These are phyloP conservation scores for Pomacea maculata DNA, from an alignment of 1,140 invertebrate species.

Conservation along the genomic window DNA sequence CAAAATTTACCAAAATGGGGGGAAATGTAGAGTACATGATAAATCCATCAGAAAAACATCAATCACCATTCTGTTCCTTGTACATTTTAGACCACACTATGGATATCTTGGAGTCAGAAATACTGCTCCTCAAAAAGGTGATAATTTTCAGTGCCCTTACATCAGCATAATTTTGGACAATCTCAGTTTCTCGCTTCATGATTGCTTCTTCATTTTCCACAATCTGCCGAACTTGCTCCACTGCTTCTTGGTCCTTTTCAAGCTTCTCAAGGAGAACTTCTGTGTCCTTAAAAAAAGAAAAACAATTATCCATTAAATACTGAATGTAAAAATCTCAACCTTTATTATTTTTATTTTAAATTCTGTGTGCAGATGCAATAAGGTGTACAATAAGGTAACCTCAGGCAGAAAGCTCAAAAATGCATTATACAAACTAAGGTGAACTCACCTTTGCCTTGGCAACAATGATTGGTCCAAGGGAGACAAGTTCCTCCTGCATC, in stretches of 20 bases:
- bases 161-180: conserved; percentile 64
- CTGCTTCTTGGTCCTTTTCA: conserved; percentile 61
- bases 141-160: conserved; percentile 35
- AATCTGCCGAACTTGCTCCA: conserved; percentile 62
- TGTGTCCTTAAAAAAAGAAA: conserved; percentile 51
- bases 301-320: no score
- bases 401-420: neutral
- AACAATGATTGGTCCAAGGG: conserved; percentile 61
- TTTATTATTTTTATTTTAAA: no score
- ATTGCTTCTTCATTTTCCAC: conserved; percentile 60
- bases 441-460: conserved; percentile 58
- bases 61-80: neutral
- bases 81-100: neutral
- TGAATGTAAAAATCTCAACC: no score
- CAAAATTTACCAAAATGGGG: no score
- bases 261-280: conserved; percentile 58
- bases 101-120: no score
- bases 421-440: neutral
- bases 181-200: conserved; percentile 63
- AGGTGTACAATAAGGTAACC: no score
- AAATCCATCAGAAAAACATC: neutral
- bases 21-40: no score
- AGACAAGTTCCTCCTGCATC: conserved; percentile 62
- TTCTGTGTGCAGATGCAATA: no score
- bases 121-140: neutral